Evolutionary conservation across 1,140 invertebrate species (phyloP).

Genomic region (Laupala kohalensis): DNA sequence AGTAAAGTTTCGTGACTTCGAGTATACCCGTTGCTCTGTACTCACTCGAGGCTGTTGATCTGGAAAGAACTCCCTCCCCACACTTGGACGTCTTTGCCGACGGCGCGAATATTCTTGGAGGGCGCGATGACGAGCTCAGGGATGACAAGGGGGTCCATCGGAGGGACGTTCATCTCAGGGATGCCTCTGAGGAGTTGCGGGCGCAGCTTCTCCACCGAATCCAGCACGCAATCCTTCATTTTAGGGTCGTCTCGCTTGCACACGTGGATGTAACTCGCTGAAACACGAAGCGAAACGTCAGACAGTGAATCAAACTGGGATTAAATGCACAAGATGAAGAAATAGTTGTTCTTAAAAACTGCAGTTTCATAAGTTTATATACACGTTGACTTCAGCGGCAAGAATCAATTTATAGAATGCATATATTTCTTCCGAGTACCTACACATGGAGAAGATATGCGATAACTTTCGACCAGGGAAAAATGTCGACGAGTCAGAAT

Average conservation of each 20-base stretch:
- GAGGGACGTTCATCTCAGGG: slow-evolving; percentile 40
- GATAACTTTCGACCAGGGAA: too few relatives aligned
- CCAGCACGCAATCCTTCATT: slow-evolving; percentile 38
- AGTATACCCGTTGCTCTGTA: slow-evolving; percentile 13
- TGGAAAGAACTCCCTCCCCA: slow-evolving; percentile 34
- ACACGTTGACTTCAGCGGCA: too few relatives aligned
- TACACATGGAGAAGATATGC: too few relatives aligned
- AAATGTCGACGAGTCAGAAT: too few relatives aligned
- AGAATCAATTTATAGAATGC: too few relatives aligned
- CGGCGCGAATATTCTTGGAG: slow-evolving; percentile 29
- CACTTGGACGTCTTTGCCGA: slow-evolving; percentile 34
- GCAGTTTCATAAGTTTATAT: too few relatives aligned
- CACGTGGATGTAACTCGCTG: slow-evolving; percentile 49
- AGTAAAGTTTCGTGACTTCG: too few relatives aligned
- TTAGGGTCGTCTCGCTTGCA: slow-evolving; percentile 47
- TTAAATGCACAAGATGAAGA: too few relatives aligned
- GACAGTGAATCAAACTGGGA: too few relatives aligned
- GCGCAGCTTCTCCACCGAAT: slow-evolving; percentile 37
- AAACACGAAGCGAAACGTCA: slow-evolving; percentile 20
- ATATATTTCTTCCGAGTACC: too few relatives aligned
- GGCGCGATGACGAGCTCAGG: slow-evolving; percentile 29
- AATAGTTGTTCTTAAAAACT: too few relatives aligned
- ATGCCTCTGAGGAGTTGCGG: slow-evolving; percentile 24
- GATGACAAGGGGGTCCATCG: slow-evolving; percentile 46
- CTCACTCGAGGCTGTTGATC: slow-evolving; percentile 33